Percentiles rank a stretch among this genome's conserved stretches.
Conservation (phyloP, 2,888 invertebrate species). For the Drosophila demipolita region DNA sequence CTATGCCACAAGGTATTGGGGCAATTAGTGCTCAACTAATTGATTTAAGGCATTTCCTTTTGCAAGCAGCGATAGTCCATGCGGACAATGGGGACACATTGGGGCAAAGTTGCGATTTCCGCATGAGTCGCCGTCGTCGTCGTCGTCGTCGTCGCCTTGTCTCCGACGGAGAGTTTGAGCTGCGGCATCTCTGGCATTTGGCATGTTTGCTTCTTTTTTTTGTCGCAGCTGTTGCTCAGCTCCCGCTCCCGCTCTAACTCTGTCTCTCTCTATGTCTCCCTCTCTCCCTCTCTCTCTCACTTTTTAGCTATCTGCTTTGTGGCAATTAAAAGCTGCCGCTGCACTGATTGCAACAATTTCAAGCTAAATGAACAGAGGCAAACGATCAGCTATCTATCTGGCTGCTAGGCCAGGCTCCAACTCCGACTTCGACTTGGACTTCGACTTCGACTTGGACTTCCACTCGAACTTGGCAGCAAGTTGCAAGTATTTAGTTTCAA, state of each 20-base stretch:
- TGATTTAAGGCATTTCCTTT: slow-evolving; percentile 85
- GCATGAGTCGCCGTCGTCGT: slow-evolving; percentile 43
- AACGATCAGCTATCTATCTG: slow-evolving; percentile 53
- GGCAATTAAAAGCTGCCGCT: slow-evolving; percentile 72
- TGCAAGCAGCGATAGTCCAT: slow-evolving; percentile 50
- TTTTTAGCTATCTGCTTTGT: slow-evolving; percentile 20
- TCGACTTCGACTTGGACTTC: background rate
- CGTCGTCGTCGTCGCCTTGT: slow-evolving; percentile 47
- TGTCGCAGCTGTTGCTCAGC: slow-evolving; percentile 52
- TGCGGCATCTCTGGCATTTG: slow-evolving; percentile 72
- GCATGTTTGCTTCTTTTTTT: slow-evolving; percentile 54
- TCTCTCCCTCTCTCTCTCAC: slow-evolving; percentile 2
- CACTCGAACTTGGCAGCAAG: slow-evolving; percentile 12
- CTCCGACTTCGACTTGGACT: slow-evolving; percentile 6
- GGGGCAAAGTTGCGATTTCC: slow-evolving; percentile 61
- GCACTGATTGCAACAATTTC: slow-evolving; percentile 82
- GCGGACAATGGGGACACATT: slow-evolving; percentile 38
- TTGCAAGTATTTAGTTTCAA: slow-evolving; percentile 84
- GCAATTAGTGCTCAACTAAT: slow-evolving; percentile 85
- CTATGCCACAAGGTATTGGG: slow-evolving; percentile 85
- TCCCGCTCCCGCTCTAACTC: slow-evolving; percentile 5
- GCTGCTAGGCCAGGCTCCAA: slow-evolving; percentile 21
- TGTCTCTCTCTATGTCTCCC: background rate
- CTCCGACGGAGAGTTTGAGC: slow-evolving; percentile 48
- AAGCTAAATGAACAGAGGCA: slow-evolving; percentile 75